These are phyloP conservation scores for Sebastiscus albofasciatus DNA, from an alignment of 2,797 vertebrate species.

Conservation along the genomic window DNA sequence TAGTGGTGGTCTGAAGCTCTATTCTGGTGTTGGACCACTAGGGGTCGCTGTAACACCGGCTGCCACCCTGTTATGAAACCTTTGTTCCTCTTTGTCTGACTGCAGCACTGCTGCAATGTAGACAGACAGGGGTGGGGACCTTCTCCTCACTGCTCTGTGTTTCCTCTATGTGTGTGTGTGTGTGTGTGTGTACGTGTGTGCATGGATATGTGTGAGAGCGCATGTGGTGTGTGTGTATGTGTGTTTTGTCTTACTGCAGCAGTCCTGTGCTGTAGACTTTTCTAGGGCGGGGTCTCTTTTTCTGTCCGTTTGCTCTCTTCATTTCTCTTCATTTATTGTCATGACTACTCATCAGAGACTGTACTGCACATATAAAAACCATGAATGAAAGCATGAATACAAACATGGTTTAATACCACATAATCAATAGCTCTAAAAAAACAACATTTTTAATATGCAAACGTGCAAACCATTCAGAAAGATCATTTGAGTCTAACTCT, in stretches of 20 bases:
- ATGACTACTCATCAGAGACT: background rate
- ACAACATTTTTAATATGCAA: background rate
- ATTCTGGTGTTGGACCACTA: conserved; percentile 39
- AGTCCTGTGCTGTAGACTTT: conserved; percentile 33
- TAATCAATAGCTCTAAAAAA: background rate
- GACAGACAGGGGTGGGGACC: conserved; percentile 68
- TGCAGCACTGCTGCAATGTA: conserved; percentile 68
- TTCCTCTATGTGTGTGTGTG: background rate
- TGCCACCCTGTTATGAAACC: conserved; percentile 55
- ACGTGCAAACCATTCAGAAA: background rate
- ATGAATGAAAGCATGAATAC: background rate
- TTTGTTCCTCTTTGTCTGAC: conserved; percentile 61
- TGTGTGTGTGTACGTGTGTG: background rate
- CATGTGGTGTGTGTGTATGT: conserved; percentile 1
- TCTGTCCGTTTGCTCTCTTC: conserved; percentile 21
- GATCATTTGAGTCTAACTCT: conserved; percentile 4
- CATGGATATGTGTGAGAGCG: background rate
- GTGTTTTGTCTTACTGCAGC: conserved; percentile 51
- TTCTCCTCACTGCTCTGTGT: conserved; percentile 18
- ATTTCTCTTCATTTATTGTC: conserved; percentile 11
- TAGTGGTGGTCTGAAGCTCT: background rate
- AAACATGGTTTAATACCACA: background rate
- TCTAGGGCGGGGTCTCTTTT: conserved; percentile 47
- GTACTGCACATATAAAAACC: background rate
- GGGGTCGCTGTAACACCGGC: conserved; percentile 44